phyloP scores from a whole-genome alignment of 2,888 invertebrate species.

The Tuta absoluta region DNA sequence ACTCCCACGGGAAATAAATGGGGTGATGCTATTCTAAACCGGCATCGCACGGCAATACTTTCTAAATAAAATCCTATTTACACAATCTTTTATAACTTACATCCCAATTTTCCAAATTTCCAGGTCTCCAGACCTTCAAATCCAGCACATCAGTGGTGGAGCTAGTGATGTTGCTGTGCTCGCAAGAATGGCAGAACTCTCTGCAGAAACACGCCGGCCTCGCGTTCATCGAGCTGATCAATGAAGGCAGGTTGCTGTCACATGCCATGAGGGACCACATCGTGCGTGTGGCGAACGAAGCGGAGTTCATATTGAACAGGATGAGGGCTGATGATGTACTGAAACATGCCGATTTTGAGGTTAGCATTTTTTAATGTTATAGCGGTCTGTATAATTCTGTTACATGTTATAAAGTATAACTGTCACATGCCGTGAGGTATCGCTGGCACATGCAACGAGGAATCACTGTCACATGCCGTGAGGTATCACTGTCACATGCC shows the following conservation, averaged over 20 bases:
- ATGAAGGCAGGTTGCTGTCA: constrained; percentile 97
- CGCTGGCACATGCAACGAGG: no score
- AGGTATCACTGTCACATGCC: no score
- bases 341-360: constrained; percentile 98
- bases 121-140: constrained; percentile 97
- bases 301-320: constrained; percentile 98
- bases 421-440: no score
- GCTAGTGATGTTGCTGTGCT: constrained; percentile 99
- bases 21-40: no score
- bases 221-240: constrained; percentile 99
- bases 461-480: no score
- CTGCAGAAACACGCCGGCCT: constrained; percentile 99
- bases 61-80: no score
- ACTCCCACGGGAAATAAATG: no score
- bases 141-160: constrained; percentile 99
- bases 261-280: constrained; percentile 99
- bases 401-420: no score
- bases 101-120: constrained; percentile 30
- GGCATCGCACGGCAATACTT: no score
- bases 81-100: no score
- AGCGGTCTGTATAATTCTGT: not conserved
- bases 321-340: constrained; percentile 99
- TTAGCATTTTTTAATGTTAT: constrained; percentile 47
- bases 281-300: constrained; percentile 99
- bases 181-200: constrained; percentile 99